Evolutionary conservation across 2,797 vertebrate species (phyloP).

Genomic region (Enteromius mattozi): DNA sequence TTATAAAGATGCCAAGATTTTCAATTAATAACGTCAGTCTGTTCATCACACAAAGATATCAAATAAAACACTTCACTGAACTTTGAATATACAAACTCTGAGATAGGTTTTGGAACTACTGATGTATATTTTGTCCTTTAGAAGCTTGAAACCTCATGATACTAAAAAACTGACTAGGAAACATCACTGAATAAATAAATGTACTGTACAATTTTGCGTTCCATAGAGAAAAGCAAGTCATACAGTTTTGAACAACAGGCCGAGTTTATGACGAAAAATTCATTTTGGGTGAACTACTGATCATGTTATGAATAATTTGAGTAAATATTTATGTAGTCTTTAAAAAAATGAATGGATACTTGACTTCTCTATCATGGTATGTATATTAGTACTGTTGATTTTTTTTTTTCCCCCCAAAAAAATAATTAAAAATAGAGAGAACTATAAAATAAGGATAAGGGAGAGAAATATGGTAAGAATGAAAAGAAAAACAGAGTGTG

Average conservation of each 20-base stretch:
- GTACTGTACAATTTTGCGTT: neutral
- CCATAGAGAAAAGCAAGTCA: neutral
- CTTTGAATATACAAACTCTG: neutral
- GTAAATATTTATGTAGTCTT: too few relatives aligned
- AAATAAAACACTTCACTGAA: neutral
- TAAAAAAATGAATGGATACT: neutral
- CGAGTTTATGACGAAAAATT: neutral
- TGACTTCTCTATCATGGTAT: neutral
- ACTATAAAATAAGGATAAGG: neutral
- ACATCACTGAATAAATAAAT: neutral
- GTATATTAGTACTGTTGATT: neutral
- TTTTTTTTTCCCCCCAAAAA: fast-evolving
- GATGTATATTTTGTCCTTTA: neutral
- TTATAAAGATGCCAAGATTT: neutral
- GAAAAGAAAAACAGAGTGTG: neutral
- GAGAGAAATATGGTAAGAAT: neutral
- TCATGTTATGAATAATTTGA: neutral
- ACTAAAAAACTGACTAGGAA: neutral
- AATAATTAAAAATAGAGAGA: neutral
- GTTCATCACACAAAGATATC: neutral
- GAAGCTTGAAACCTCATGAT: neutral
- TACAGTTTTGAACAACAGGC: neutral
- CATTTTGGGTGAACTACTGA: neutral
- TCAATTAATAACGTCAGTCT: neutral
- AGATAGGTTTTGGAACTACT: neutral